Conservation (phyloP, 2,888 invertebrate genomes). For the Artemia sp. region DNA sequence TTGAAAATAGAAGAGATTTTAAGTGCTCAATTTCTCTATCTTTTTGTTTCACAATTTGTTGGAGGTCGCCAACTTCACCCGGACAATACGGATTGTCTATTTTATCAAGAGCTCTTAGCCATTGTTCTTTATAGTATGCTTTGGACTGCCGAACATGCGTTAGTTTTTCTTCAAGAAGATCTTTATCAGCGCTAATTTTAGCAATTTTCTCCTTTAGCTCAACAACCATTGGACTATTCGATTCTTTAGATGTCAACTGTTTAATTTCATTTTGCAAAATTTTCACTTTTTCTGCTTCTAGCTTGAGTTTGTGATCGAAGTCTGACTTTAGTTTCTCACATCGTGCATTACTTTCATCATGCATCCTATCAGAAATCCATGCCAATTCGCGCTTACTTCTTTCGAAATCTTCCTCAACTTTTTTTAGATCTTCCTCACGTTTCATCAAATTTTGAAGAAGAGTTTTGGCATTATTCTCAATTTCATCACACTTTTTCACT, state of each 20-base stretch:
- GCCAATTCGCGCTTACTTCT: background rate
- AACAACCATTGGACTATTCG: background rate
- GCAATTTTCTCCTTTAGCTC: slow-evolving; percentile 1
- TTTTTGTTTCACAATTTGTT: background rate
- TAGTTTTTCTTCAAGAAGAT: background rate
- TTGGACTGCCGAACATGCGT: slow-evolving; percentile 7
- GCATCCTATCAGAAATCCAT: slow-evolving; percentile 1
- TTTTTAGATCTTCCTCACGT: background rate
- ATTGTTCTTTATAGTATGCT: slow-evolving; percentile 7
- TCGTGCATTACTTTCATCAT: background rate
- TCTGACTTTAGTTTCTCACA: background rate
- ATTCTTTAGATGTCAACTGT: background rate
- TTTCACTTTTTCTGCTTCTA: background rate
- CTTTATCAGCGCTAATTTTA: background rate
- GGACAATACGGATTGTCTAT: background rate
- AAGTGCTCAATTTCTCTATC: slow-evolving; percentile 6
- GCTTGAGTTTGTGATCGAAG: background rate
- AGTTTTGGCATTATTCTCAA: slow-evolving; percentile 5
- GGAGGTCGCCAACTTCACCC: background rate
- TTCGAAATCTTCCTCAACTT: slow-evolving; percentile 3
- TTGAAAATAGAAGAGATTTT: slow-evolving; percentile 6
- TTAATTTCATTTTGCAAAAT: slow-evolving; percentile 7
- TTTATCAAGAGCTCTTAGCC: slow-evolving; percentile 6
- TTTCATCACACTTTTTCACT: background rate
- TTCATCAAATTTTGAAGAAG: background rate